A percentile compares a stretch with the other conserved stretches of the same genome.
phyloP scores from a whole-genome alignment of 2,888 invertebrate genomes.

The Rapana venosa region DNA sequence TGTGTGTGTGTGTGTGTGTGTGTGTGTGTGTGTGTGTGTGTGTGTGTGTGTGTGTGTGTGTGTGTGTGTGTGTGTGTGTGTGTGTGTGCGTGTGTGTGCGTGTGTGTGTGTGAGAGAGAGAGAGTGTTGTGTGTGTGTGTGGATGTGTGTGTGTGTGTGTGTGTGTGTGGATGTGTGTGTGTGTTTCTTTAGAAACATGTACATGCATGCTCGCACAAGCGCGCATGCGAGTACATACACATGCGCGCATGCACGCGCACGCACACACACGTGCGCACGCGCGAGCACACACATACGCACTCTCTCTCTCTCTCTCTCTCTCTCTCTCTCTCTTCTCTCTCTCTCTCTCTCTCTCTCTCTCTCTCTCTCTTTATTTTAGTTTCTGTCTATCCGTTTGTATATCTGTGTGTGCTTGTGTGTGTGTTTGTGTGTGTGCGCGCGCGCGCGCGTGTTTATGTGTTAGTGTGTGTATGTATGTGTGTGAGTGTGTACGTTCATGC shows the following conservation, averaged over 20 bases:
- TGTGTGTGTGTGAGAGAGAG: constrained; percentile 1
- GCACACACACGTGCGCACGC: no score
- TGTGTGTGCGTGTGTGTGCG: constrained; percentile 3
- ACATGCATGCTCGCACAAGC: no score
- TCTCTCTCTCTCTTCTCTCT: constrained; percentile 18
- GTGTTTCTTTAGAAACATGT: no score
- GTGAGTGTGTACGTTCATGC: no score
- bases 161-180: background rate
- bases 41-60: background rate
- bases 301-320: background rate
- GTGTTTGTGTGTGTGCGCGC: background rate
- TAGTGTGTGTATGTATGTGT: no score
- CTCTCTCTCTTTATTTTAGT: background rate
- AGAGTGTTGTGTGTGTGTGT: no score
- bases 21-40: constrained; percentile 1
- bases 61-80: constrained; percentile 11
- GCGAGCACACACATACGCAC: no score
- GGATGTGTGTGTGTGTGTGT: background rate
- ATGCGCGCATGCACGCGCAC: no score
- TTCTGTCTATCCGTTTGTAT: background rate
- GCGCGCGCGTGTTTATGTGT: no score
- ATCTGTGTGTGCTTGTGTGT: no score
- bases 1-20: background rate
- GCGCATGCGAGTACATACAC: no score
- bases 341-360: constrained; percentile 17